phyloP scores from a whole-genome alignment of 2,113 vertebrate genomes.

The Turdus rufiventris region DNA sequence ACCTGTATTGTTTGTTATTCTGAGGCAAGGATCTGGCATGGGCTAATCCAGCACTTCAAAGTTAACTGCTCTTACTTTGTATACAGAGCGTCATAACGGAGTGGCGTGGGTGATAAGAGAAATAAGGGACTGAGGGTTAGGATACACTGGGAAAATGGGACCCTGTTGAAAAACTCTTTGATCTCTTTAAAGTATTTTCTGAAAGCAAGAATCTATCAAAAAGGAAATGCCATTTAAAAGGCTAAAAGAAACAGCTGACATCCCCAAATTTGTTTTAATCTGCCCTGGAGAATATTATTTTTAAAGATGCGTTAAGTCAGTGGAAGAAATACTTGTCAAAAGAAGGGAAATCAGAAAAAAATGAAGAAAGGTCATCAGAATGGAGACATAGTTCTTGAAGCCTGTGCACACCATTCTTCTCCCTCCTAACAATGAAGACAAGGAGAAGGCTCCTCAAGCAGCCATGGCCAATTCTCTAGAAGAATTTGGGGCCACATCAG shows the following conservation, averaged over 20 bases:
- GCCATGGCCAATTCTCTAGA: not conserved
- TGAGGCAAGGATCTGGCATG: constrained; percentile 83
- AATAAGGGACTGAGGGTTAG: constrained; percentile 78
- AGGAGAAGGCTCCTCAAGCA: not conserved
- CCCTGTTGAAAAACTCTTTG: constrained; percentile 82
- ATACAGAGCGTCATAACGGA: constrained; percentile 88
- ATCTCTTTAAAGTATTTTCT: constrained; percentile 88
- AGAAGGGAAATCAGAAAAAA: not conserved
- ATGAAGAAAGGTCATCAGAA: not conserved
- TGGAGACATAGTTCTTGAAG: not conserved
- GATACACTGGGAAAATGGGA: constrained; percentile 79
- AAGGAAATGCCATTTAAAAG: constrained; percentile 73
- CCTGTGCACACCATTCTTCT: not conserved
- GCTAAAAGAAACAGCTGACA: constrained; percentile 70
- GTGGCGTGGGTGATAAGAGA: constrained; percentile 88
- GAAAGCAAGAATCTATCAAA: constrained; percentile 85
- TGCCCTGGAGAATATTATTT: constrained; percentile 55
- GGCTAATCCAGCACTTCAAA: constrained; percentile 89
- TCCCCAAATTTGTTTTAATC: constrained; percentile 66
- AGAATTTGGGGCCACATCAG: not conserved
- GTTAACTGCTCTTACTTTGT: constrained; percentile 82
- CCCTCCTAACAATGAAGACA: not conserved
- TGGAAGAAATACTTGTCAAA: constrained; percentile 46
- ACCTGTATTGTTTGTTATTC: constrained; percentile 89
- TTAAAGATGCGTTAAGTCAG: constrained; percentile 57